Base-by-base conservation (phyloP, 2,888 invertebrate genomes). In the Poecilus cupreus region DNA sequence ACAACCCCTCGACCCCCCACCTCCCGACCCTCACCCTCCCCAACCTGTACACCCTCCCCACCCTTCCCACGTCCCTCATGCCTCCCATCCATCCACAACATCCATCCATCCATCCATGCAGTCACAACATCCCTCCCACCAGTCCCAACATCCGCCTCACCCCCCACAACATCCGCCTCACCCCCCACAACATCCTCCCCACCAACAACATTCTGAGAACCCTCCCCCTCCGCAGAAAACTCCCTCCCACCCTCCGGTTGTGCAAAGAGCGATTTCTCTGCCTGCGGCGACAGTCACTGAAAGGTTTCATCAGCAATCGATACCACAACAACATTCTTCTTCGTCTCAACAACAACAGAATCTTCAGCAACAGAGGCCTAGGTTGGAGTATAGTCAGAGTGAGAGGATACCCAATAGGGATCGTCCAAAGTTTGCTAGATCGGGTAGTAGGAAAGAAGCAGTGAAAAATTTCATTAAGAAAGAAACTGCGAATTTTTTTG, bases 401-500 rank as follows among this genome's bases (percentile, higher is more conserved):
- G 89, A 89, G 82, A 82, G 89, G 72, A 82, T 86, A 74, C 87
- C 87, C 11, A 86, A 85, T 70, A 85, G 87, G 64, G 86, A 87
- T 39, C 84, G 88, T 84, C 89, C 89, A 80, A 85, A 88, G 84
- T 85, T 90, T 85, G 86, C 88, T 83, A 84, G 90, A 80, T 88
- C 90, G 80, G 82, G 88, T 83, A 88, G 91, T 83, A 87, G 88
- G 82, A 89, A 89, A 83, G 90, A 91, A 86, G 87, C 89, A 86
- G 86, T 91, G 85, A 89, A 90, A 88, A 88, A 94, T 87, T 95
- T 94, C 88, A 93, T 96, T 87, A 95, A 93, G 87, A 92, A 93
- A 84, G 95, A 96, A 88, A 95, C 96, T 81, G 95, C 95, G 80
- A 94, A 94, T 85, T 96, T 96, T 90, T 96, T 97, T 88, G 96